Evolutionary conservation across 2,797 vertebrate genomes (phyloP), one percentile per base, ranked within the genome.

Genomic region (Trematomus bernacchii): DNA sequence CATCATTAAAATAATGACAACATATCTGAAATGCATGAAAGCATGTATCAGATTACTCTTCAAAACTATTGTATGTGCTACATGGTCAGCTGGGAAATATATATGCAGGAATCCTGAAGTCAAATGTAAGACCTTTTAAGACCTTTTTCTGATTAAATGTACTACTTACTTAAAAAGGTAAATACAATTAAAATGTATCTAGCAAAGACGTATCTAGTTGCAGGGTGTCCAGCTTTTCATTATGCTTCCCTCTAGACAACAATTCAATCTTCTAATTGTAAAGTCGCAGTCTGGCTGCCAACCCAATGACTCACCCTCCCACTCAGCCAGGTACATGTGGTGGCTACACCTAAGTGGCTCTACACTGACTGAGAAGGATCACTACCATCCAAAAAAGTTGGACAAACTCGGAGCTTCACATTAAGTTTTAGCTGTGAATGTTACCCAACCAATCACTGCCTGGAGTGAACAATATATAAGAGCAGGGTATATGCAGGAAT

Each of bases 281-380:
- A 60, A 51, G 72, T 72, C n/a, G 76, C 48, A 47, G 66, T 68
- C 64, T 71, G 69, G 61, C 71, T 47, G 77, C 63, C 65, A 81
- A 75, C 53, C 30, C 47, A 27, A 66, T 82, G 71, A 79, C 70
- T 86, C 83, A 85, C 79, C 78, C 57, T 82, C 70, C 54, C 42
- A 66, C 43, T 50, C 70, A 67, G 42, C 68, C 70, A 84, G 70
- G 78, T 85, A 75, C 46, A 69, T 80, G 53, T 75, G 50, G 60
- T 50, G 44, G 63, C 63, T 50, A 54, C 1, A 1, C 46, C 54
- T 43, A 75, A 71, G 52, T 53, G 62, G 70, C 57, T 82, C 72
- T 66, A 64, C 48, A 30, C 9, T 1, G 59, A 73, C 46, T 81
- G 18, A 80, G 74, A 53, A 3, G 58, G 51, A 78, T 75, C 43